Evolutionary conservation across 2,888 invertebrate genomes (phyloP), one percentile per base, ranked within the genome.

Genomic region (Melanostoma scalare): DNA sequence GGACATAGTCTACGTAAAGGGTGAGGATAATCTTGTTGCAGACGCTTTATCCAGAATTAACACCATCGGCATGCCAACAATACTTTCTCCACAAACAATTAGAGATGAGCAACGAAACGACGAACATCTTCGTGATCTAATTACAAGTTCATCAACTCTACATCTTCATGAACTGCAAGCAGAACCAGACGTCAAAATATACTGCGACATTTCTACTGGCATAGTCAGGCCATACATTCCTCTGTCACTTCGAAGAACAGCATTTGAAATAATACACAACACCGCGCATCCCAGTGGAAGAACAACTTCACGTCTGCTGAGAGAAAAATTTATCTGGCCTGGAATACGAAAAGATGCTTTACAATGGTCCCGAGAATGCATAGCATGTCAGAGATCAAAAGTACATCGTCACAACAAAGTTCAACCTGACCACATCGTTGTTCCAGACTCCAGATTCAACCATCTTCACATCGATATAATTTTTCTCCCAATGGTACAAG

Each of bases 331-430:
- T 53, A 84, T 87, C 2, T 89, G 88, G 88, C 88, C 88, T 0
- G 56, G 31, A 2, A 87, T 89, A 81, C 80, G 85, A 4, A 85
- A 85, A 4, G 87, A 89, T 60, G 84, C 88, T 38, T 60, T 73
- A 3, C 33, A 78, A n/a, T 90, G 89, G 89, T 85, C 87, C 0
- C 79, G 86, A 20, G 69, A 85, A 4, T 90, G 90, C 77, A 10
- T 87, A 3, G 53, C 77, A 0, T 90, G 89, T 69, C 90, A 90
- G 63, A 69, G 79, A n/a, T 63, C 86, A 2, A 90, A 90, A 71
- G 65, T 89, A 0, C 60, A 82, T 2, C 79, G 88, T 3, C 89
- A 89, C 85, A 87, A 84, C 9, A 36, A 33, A 1, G 50, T 58
- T 4, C 42, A 86, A 0, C 86, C 86, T 30, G 69, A 44, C 10